Base-by-base conservation (phyloP, 2,113 vertebrate species). In the Ophthalmolycus amberensis region DNA sequence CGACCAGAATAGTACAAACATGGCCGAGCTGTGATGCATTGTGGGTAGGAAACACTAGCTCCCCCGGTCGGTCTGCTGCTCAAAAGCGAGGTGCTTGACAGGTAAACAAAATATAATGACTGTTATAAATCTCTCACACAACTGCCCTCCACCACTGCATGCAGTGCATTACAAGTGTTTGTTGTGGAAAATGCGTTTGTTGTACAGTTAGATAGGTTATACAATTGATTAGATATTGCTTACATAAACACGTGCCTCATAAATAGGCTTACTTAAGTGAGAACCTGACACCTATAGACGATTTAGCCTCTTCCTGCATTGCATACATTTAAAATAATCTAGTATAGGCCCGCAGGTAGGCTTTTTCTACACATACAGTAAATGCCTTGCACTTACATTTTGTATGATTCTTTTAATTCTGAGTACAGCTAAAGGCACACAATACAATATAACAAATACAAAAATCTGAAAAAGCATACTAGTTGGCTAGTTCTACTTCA, bases 1-100 rank as follows among this genome's bases (percentile, higher is more conserved):
- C 75, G 42, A 77, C 46, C 52, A 29, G 34, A 59, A 27, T 29
- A n/a, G 73, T 9, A 64, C 80, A 78, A 92, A 91, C 91, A 93
- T 93, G 88, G 87, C 85, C 79, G 87, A 8, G 58, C 14, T 38
- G 62, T 82, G 91, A 84, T 91, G 90, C 86, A 88, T 88, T 92
- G 83, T 90, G 91, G 89, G 90, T 71, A 78, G 79, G 71, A 90
- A 80, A 87, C 71, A 69, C 20, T 25, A 80, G 67, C 74, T 77
- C 52, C 40, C 48, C 58, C 34, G 16, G 3, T 59, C 42, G 25
- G 68, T 66, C 22, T 82, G 70, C 54, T 77, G 58, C 62, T 64
- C n/a, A 27, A 37, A 62, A 16, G 10, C 10, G 37, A 29, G 52
- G 70, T 42, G 38, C 22, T 9, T 18, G 9, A 9, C 38, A 50